phyloP scores from a whole-genome alignment of 2,113 vertebrate species.

The Platichthys flesus region DNA sequence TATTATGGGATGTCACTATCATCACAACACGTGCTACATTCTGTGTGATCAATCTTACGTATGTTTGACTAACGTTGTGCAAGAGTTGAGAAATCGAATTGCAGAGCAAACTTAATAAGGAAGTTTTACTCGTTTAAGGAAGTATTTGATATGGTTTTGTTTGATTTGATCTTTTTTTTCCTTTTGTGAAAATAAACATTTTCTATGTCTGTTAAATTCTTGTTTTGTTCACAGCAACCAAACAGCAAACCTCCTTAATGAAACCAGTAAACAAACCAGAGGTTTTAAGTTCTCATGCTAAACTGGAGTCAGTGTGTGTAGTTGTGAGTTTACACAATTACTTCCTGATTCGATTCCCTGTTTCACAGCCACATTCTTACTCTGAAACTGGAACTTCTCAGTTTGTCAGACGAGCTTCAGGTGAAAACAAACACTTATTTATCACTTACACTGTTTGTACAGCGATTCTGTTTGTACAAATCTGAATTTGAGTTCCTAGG shows the following conservation, averaged over 20 bases:
- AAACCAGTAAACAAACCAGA: background rate
- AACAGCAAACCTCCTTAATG: accelerated
- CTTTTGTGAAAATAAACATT: conserved; percentile 75
- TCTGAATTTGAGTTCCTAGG: no score
- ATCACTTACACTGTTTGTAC: background rate
- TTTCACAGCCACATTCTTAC: background rate
- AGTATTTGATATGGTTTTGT: conserved; percentile 50
- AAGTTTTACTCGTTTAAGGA: conserved; percentile 50
- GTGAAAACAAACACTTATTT: background rate
- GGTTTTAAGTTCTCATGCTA: background rate
- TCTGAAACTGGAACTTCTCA: background rate
- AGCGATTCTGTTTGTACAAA: no score
- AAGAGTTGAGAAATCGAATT: conserved; percentile 22
- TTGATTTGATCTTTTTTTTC: conserved; percentile 43
- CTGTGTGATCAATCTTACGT: conserved; percentile 16
- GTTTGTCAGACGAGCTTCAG: background rate
- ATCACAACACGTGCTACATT: background rate
- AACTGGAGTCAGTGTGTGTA: background rate
- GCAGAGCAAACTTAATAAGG: conserved; percentile 13
- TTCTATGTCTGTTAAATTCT: conserved; percentile 63
- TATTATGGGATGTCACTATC: background rate
- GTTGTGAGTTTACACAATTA: background rate
- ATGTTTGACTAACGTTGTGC: conserved; percentile 11
- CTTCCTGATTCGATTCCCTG: background rate
- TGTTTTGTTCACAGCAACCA: background rate